Base-by-base conservation (phyloP, 2,797 vertebrate genomes). In the Xyrichtys novacula region DNA sequence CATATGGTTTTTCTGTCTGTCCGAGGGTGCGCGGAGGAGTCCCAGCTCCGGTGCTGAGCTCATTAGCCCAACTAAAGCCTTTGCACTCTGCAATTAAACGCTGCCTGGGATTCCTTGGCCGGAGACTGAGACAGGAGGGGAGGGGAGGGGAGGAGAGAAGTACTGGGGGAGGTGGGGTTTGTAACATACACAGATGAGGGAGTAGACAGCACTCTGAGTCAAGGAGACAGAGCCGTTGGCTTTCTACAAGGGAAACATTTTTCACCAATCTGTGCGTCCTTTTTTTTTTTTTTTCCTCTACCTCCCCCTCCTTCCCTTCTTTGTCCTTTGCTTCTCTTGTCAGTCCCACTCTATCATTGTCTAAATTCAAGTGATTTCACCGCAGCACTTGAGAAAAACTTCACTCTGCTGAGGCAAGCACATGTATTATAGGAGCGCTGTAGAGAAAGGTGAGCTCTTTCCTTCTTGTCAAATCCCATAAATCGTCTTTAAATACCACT, bases 81-180 rank as follows among this genome's bases (percentile, higher is more conserved):
- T 88, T 86, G 87, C 89, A 87, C 92, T 89, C 91, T 85, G 86
- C 94, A 94, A 94, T 94, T 93, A 94, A 94, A 94, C 53, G 71
- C 92, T 91, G 94, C 91, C 90, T 91, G 92, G 91, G 92, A 94
- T 92, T 94, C 93, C 89, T 93, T 79, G 73, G 89, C 79, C 80
- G 65, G 75, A 88, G 84, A 85, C 68, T 59, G 80, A 85, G 76
- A 83, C 80, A 83, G 76, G 72, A 79, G 56, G 59, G 75, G 66
- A 87, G 70, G 58, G 67, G 74, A 76, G 61, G 70, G 84, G 77
- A 80, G 78, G 76, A 83, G 88, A 86, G 80, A 86, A 55, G 70
- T 59, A 62, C 61, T 55, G 59, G 74, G 81, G 89, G 89, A 92
- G 91, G 93, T 91, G 92, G 90, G 88, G 92, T 92, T 90, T 91